Base-by-base conservation (phyloP, 2,797 vertebrate species). In the Eulemur coronatus region DNA sequence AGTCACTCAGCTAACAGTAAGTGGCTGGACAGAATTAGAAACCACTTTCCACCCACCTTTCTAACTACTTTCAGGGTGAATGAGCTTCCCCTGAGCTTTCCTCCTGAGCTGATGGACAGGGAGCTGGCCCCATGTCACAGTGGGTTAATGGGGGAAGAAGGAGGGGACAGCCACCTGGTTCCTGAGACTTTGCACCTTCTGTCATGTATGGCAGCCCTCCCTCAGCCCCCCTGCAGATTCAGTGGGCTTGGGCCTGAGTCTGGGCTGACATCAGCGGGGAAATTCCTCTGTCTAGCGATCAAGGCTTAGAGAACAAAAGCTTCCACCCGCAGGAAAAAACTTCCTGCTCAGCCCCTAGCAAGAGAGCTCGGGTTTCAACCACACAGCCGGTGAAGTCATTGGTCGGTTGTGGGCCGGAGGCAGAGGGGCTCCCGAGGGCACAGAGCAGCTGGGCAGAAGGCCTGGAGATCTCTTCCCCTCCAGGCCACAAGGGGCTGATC, bases 271-370 rank as follows among this genome's bases (percentile, higher is more conserved):
- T 95, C 93, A 97, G 79, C 38, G 0, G 33, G 95, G 96, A 94
- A 97, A 98, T 97, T 97, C 97, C 92, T 97, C 84, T 70, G 88
- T 81, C 65, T 35, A 7, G 35, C 1, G n/a, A 92, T 89, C 93
- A 65, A 89, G 79, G 84, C 89, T 80, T 75, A 59, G 30, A 97
- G 97, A 97, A 97, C 96, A 97, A 98, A 98, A 96, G 94, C 97
- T 95, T 69, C 67, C 76, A 69, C 87, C 87, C 69, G 8, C 96
- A 90, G 89, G 96, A 84, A 88, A 87, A 96, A 96, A 80, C 96
- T 97, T 97, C 96, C 97, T 97, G 97, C 92, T 95, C 55, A 35
- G 93, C 78, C 65, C 92, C 65, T 48, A 52, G 91, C 5, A 7
- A 69, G 57, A 57, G 24, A 76, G 93, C 96, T 98, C 84, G 0